Evolutionary conservation across 2,888 invertebrate genomes (phyloP).

Genomic region (Blastobasis adustella): DNA sequence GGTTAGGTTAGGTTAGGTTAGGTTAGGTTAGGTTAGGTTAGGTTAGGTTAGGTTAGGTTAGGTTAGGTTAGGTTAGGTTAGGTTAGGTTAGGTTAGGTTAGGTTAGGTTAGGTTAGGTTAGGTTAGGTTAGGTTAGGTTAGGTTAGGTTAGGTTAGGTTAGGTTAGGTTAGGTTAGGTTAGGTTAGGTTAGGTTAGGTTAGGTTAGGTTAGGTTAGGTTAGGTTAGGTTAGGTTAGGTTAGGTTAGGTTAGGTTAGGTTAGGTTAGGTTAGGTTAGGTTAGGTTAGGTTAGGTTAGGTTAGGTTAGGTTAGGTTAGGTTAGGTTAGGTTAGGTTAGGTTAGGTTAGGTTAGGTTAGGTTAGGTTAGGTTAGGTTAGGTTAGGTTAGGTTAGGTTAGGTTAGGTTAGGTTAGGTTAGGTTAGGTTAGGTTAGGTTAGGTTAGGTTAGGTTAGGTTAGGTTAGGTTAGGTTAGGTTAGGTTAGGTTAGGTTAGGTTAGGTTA

Average conservation of each 20-base stretch:
- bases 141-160: slow-evolving; percentile 17
- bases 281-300: slow-evolving; percentile 5
- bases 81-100: slow-evolving; percentile 19
- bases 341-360: slow-evolving; percentile 14
- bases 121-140: slow-evolving; percentile 17
- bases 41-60: slow-evolving; percentile 18
- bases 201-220: slow-evolving; percentile 18
- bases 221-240: slow-evolving; percentile 15
- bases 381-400: slow-evolving; percentile 15
- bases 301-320: slow-evolving; percentile 14
- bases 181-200: slow-evolving; percentile 18
- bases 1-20: slow-evolving; percentile 18
- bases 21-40: slow-evolving; percentile 12
- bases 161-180: slow-evolving; percentile 19
- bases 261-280: slow-evolving; percentile 13
- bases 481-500: slow-evolving; percentile 11
- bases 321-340: slow-evolving; percentile 12
- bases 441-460: slow-evolving; percentile 11
- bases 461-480: slow-evolving; percentile 12
- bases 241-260: slow-evolving; percentile 15
- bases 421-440: slow-evolving; percentile 11
- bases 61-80: slow-evolving; percentile 19
- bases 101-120: slow-evolving; percentile 19
- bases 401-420: slow-evolving; percentile 17
- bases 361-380: slow-evolving; percentile 12